Conservation (phyloP, 1,140 invertebrate genomes). For the Spodoptera litura region DNA sequence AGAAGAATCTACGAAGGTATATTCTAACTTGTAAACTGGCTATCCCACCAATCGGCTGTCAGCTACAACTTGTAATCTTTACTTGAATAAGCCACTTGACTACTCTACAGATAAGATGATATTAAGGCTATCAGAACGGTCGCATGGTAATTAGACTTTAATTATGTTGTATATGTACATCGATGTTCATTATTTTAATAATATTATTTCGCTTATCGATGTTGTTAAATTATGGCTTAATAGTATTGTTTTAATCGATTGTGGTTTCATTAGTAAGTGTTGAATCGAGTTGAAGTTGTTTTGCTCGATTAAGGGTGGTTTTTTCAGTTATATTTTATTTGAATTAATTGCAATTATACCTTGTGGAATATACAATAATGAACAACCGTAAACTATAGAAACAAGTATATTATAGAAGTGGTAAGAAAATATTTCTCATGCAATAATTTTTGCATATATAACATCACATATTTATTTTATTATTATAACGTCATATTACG, state of each 20-base stretch:
- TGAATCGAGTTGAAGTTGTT: not conserved
- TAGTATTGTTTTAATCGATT: not conserved
- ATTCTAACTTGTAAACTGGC: slow-evolving; percentile 27
- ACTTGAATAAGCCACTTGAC: slow-evolving; percentile 38
- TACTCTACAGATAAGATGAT: slow-evolving; percentile 31
- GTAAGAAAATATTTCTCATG: too few species aligned
- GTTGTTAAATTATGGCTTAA: slow-evolving; percentile 15
- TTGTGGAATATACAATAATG: too few species aligned
- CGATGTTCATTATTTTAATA: slow-evolving; percentile 27
- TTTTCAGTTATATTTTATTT: too few species aligned
- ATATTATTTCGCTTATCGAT: slow-evolving; percentile 9
- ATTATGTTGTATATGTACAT: slow-evolving; percentile 36
- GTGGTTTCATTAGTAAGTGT: not conserved
- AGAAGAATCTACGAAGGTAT: slow-evolving; percentile 13
- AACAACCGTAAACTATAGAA: too few species aligned
- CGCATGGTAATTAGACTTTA: slow-evolving; percentile 41
- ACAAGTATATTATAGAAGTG: too few species aligned
- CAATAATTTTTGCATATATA: too few species aligned
- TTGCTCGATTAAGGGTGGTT: too few species aligned
- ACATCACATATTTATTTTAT: too few species aligned
- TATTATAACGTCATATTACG: too few species aligned
- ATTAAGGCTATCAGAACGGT: slow-evolving; percentile 40
- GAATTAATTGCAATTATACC: too few species aligned
- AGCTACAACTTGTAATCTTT: slow-evolving; percentile 29
- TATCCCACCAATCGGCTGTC: slow-evolving; percentile 33